Conservation (phyloP, 2,797 vertebrate genomes). For the Simalia tracyae region DNA sequence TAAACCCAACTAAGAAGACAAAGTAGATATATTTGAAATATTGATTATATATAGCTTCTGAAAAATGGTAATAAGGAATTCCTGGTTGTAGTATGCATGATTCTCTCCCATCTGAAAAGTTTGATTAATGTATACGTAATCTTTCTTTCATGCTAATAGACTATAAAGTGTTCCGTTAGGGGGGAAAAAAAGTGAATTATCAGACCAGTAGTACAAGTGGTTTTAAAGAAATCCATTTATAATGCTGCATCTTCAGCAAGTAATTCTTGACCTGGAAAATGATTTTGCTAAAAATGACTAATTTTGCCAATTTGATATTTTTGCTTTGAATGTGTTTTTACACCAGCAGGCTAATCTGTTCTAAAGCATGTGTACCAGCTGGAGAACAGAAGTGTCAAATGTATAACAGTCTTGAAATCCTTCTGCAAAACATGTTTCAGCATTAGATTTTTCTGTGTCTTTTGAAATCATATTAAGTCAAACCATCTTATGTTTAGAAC, state of each 20-base stretch:
- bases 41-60: slow-evolving; percentile 58
- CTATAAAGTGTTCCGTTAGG: slow-evolving; percentile 67
- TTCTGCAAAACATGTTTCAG: slow-evolving; percentile 30
- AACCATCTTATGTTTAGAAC: not conserved
- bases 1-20: slow-evolving; percentile 48
- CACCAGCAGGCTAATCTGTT: slow-evolving; percentile 60
- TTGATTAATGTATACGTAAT: slow-evolving; percentile 72
- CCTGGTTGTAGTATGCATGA: slow-evolving; percentile 54
- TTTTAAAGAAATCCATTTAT: slow-evolving; percentile 71
- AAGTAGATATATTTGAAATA: slow-evolving; percentile 58
- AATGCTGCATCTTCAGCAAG: slow-evolving; percentile 64
- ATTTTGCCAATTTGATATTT: slow-evolving; percentile 61
- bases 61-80: slow-evolving; percentile 37
- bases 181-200: slow-evolving; percentile 61
- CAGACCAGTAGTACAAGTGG: slow-evolving; percentile 59
- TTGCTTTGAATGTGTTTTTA: slow-evolving; percentile 65
- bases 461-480: slow-evolving; percentile 14
- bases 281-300: slow-evolving; percentile 62
- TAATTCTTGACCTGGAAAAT: slow-evolving; percentile 64
- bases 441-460: slow-evolving; percentile 4
- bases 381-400: slow-evolving; percentile 36
- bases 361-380: slow-evolving; percentile 51
- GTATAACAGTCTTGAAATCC: not conserved
- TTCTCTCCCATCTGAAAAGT: slow-evolving; percentile 58
- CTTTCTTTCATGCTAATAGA: slow-evolving; percentile 70